Base-by-base conservation (phyloP, 2,113 vertebrate species). In the Chloropsis hardwickii region DNA sequence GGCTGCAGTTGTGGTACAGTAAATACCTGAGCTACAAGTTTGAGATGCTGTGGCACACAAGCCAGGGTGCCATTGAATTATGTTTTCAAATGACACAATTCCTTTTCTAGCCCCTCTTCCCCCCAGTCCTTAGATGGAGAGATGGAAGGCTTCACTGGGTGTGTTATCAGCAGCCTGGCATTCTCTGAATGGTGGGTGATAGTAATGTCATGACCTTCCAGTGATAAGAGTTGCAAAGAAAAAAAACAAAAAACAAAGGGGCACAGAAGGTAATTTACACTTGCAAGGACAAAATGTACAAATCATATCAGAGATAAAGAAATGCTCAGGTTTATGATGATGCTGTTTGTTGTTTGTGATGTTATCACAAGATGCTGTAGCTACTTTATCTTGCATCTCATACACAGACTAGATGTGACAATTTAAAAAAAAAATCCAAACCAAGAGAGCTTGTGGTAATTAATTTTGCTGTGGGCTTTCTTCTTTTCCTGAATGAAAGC, bases 231-330 rank as follows among this genome's bases (percentile, higher is more conserved):
- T 27, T 37, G 33, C 47, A 81, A 79, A 85, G 74, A 1, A 35
- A 39, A 39, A 81, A 79, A 85, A 70, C 1, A 35, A 39, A 39
- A 40, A 28, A 4, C 27, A 50, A 58, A 40, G 12, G 33, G 44
- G 47, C 22, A 31, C 71, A 78, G 48, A 39, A 72, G 12, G 51
- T 42, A 81, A 97, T 86, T 88, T 58, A 86, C 25, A 53, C 45
- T 66, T 71, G 70, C 47, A 93, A 93, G 86, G 82, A 53, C 35
- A 86, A 77, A 94, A 93, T 84, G 92, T 73, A 70, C 83, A 91
- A 88, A 90, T 76, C 81, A 47, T 48, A 48, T 29, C 44, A 64
- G 66, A 95, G 88, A 57, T 64, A 57, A 81, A 92, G 77, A 93
- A 88, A 76, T 60, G 48, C 11, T 88, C 29, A 12, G 58, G 31